Percentiles rank a stretch among this genome's conserved stretches.
Evolutionary conservation across 2,797 vertebrate species (phyloP).

Genomic region (Sebastes hubbsi): DNA sequence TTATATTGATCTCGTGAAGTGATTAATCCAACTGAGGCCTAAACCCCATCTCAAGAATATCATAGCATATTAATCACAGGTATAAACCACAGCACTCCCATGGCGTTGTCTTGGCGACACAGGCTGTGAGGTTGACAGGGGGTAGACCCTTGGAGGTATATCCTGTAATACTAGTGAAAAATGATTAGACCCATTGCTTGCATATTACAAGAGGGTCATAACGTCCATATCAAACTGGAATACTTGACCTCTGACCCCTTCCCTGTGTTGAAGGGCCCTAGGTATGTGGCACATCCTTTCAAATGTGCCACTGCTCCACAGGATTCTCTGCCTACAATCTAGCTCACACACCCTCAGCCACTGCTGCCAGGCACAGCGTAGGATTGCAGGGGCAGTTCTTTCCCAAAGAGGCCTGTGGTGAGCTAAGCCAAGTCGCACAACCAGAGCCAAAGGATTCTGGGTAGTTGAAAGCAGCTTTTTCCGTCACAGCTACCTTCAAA

Average conservation of each 20-base stretch:
- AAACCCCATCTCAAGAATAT: background rate
- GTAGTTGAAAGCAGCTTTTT: conserved; percentile 73
- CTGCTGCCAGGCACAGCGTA: conserved; percentile 33
- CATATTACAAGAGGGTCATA: conserved; percentile 16
- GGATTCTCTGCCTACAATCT: conserved; percentile 35
- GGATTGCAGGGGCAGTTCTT: conserved; percentile 46
- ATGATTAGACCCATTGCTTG: background rate
- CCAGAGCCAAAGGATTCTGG: conserved; percentile 68
- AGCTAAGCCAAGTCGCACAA: conserved; percentile 61
- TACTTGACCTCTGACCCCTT: conserved; percentile 34
- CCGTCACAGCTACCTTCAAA: conserved; percentile 76
- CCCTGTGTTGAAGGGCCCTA: background rate
- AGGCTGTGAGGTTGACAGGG: background rate
- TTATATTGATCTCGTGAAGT: conserved; percentile 48
- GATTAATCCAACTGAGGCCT: conserved; percentile 38
- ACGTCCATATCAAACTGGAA: conserved; percentile 32
- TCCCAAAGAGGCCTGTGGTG: conserved; percentile 58
- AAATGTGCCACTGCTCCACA: conserved; percentile 22
- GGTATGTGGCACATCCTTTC: conserved; percentile 24
- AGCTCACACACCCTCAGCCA: conserved; percentile 26
- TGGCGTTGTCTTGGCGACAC: conserved; percentile 22
- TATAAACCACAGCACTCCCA: conserved; percentile 19
- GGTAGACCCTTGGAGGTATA: background rate
- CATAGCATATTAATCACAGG: conserved; percentile 61
- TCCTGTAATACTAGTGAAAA: background rate